A percentile compares a stretch with the other conserved stretches of the same genome.
Conservation (phyloP, 35 echinoderm and acorn worm genomes). For the Diadema setosum region DNA sequence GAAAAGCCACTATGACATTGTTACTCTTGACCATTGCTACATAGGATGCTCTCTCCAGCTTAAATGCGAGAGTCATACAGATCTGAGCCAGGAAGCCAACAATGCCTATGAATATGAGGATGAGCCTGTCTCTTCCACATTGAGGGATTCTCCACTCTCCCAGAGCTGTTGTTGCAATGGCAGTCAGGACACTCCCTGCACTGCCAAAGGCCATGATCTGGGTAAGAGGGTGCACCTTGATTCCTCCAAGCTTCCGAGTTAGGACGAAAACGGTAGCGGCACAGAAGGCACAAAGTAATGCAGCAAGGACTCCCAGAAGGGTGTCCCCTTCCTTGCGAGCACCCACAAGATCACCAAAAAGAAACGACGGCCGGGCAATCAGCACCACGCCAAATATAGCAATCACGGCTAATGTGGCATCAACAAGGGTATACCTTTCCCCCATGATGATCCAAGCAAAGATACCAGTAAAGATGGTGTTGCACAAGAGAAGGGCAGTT, state of each 20-base stretch:
- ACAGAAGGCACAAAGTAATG: background rate
- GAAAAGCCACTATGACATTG: background rate
- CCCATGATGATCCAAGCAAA: slow-evolving; percentile 35
- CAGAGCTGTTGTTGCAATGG: background rate
- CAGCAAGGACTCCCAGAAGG: background rate
- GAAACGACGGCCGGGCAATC: slow-evolving; percentile 40
- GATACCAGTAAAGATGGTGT: slow-evolving; percentile 38
- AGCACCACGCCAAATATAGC: slow-evolving; percentile 10
- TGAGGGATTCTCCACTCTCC: background rate
- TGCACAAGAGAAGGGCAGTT: slow-evolving; percentile 8
- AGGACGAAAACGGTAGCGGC: background rate
- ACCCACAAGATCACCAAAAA: background rate
- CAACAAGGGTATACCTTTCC: background rate
- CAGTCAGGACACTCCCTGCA: background rate
- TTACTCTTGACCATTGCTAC: slow-evolving; percentile 6
- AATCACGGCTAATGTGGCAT: slow-evolving; percentile 1
- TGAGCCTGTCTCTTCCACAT: background rate
- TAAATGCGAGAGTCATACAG: background rate
- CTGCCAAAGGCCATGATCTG: background rate
- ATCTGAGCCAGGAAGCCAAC: slow-evolving; percentile 19
- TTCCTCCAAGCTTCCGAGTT: background rate
- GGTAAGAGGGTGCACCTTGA: background rate
- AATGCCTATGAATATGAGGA: background rate
- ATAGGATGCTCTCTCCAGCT: slow-evolving; percentile 12
- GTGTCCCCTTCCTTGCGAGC: background rate